Evolutionary conservation across 2,113 vertebrate species (phyloP), one percentile per base, ranked within the genome.

Genomic region (Calonectris borealis): DNA sequence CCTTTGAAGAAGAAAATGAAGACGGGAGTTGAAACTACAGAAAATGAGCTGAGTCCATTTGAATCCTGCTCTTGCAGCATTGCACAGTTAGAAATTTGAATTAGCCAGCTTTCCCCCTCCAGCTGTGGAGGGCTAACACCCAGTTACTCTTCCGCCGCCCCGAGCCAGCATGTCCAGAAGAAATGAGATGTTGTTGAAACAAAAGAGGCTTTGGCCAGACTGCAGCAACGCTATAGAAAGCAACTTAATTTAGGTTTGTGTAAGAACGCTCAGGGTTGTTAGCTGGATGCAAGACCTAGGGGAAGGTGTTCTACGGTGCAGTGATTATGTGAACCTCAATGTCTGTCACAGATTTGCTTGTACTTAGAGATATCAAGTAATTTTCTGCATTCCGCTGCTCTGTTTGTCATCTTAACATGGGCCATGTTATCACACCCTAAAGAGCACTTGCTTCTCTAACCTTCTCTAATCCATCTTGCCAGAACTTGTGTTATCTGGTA

Each of bases 111-210:
- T 83, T 46, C 4, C 7, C 5, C 2, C 7, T 87, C 32, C n/a
- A 48, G 19, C 27, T 77, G 24, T n/a, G 40, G 32, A 82, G 14
- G 10, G 13, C 61, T 58, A 69, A 60, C 34, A 64, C 32, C 16
- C 52, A 80, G 10, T 9, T 32, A 18, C 32, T 46, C n/a, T n/a
- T 81, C 64, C 0, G 1, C 6, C 22, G n/a, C 11, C 10, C 1
- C 2, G 36, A 81, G 10, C 16, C 42, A 72, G 15, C 24, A 42
- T 11, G 20, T 19, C 19, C 60, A 82, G 55, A 84, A 61, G 14
- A 80, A n/a, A 29, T 14, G 6, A 68, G 15, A 34, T 27, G 44
- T 18, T 51, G 19, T 25, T 70, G 64, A 90, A 81, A 62, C 7
- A 20, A 55, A 61, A 87, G 29, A 14, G 3, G 7, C 32, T 24